phyloP scores from a whole-genome alignment of 2,888 invertebrate genomes.

The Lissonota sp. region DNA sequence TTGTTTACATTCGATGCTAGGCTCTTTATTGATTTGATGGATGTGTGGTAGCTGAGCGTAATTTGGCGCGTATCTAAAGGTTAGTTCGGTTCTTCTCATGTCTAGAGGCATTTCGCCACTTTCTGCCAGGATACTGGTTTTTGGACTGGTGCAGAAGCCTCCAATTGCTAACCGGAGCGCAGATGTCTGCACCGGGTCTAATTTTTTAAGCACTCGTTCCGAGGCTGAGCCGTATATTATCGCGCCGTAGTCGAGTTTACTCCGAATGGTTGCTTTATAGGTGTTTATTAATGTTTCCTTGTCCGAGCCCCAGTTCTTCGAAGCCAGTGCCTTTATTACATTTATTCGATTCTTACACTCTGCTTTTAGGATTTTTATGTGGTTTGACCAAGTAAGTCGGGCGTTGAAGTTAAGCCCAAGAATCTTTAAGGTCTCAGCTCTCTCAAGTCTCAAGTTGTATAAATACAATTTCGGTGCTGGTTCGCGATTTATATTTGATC shows the following conservation, averaged over 20 bases:
- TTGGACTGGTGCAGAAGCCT: constrained; percentile 61
- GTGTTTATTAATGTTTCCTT: constrained; percentile 24
- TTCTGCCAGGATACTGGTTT: constrained; percentile 56
- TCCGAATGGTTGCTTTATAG: constrained; percentile 48
- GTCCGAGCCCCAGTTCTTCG: constrained; percentile 46
- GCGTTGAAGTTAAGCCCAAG: constrained; percentile 64
- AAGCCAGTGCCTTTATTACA: constrained; percentile 45
- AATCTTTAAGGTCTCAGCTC: constrained; percentile 22
- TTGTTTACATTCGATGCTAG: no score
- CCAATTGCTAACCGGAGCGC: constrained; percentile 54
- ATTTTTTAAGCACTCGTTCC: constrained; percentile 10
- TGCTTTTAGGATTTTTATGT: constrained; percentile 55
- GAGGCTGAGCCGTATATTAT: constrained; percentile 64
- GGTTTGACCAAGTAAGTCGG: constrained; percentile 64
- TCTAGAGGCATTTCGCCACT: constrained; percentile 48
- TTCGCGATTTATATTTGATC: no score
- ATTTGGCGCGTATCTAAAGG: no score
- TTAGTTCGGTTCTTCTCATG: constrained; percentile 29
- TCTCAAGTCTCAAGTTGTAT: constrained; percentile 26
- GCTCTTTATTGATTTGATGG: no score
- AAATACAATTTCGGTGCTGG: no score
- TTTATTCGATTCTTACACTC: constrained; percentile 46
- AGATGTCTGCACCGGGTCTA: constrained; percentile 61
- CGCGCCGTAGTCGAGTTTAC: constrained; percentile 68
- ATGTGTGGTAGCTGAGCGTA: no score